Evolutionary conservation across 2,113 vertebrate genomes (phyloP), one percentile per base, ranked within the genome.

Genomic region (Labeo rohita): DNA sequence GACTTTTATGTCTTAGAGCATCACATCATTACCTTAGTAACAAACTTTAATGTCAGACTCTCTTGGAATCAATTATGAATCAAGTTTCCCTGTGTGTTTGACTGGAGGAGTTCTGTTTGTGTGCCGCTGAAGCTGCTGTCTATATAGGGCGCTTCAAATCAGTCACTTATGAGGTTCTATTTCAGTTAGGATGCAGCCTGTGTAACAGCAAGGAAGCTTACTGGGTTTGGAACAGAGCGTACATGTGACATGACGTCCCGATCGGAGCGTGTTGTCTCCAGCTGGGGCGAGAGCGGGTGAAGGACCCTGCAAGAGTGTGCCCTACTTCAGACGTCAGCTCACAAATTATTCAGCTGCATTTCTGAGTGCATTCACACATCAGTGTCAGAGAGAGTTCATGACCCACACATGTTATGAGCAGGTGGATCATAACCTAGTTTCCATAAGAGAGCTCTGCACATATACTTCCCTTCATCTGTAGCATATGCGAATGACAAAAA

Each of bases 331-430:
- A 80, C 92, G 86, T 87, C 90, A 92, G 92, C 84, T 63, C 91
- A 93, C 87, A 93, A 91, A 91, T 93, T 84, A 94, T 93, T 94
- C 87, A 93, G 87, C 85, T 85, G 85, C 79, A 73, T 87, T 86
- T 90, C 87, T 0, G 81, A 85, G 88, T 39, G 82, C 84, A 84
- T 91, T 91, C 90, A 87, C 92, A 90, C 86, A 43, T 83, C 13
- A 70, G 90, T 91, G 92, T 92, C 90, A 92, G 77, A 0, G 43
- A 89, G 87, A 93, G 92, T 93, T 93, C 91, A 92, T 54, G 87
- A 88, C 85, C 85, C 45, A 23, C 85, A 78, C 61, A 47, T 80
- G 61, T 6, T 74, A 79, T 21, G 45, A 28, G 12, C 80, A 83
- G 68, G 68, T 6, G 39, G 39, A 73, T 73, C 70, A 45, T 45